A percentile compares a stretch with the other conserved stretches of the same genome.
phyloP scores from a whole-genome alignment of 2,888 invertebrate species.

The Acrobasis consociella region DNA sequence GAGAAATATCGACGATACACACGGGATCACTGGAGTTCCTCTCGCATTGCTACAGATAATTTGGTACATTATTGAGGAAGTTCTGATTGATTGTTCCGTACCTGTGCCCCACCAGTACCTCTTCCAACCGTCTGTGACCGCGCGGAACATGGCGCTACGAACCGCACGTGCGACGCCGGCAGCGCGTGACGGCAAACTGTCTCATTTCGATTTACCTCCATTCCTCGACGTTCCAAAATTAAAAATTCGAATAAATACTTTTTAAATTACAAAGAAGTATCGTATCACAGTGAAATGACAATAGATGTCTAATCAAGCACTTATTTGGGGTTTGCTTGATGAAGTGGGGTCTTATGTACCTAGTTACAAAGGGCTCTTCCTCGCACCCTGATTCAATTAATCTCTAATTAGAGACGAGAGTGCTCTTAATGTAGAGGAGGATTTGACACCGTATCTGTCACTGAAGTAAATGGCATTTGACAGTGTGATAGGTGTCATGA shows the following conservation, averaged over 20 bases:
- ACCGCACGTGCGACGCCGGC: constrained; percentile 66
- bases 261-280: background rate
- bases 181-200: constrained; percentile 71
- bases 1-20: constrained; percentile 25
- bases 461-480: constrained; percentile 74
- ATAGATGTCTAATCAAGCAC: constrained; percentile 24
- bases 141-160: constrained; percentile 74
- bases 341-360: constrained; percentile 45
- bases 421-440: constrained; percentile 75
- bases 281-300: constrained; percentile 13
- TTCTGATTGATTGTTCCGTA: constrained; percentile 69
- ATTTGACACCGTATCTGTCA: constrained; percentile 74
- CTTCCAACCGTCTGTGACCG: constrained; percentile 74
- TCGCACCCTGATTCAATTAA: constrained; percentile 75
- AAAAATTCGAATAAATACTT: constrained; percentile 41
- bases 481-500: constrained; percentile 55
- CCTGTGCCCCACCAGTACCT: constrained; percentile 81
- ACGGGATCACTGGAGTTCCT: constrained; percentile 27
- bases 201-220: constrained; percentile 38
- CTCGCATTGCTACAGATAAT: constrained; percentile 45
- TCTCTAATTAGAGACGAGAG: constrained; percentile 77
- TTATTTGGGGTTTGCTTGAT: constrained; percentile 36
- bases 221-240: constrained; percentile 42
- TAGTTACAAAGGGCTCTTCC: constrained; percentile 59
- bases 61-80: constrained; percentile 62